Evolutionary conservation across 2,888 invertebrate species (phyloP), one percentile per base, ranked within the genome.

Genomic region (Beris morrisii): DNA sequence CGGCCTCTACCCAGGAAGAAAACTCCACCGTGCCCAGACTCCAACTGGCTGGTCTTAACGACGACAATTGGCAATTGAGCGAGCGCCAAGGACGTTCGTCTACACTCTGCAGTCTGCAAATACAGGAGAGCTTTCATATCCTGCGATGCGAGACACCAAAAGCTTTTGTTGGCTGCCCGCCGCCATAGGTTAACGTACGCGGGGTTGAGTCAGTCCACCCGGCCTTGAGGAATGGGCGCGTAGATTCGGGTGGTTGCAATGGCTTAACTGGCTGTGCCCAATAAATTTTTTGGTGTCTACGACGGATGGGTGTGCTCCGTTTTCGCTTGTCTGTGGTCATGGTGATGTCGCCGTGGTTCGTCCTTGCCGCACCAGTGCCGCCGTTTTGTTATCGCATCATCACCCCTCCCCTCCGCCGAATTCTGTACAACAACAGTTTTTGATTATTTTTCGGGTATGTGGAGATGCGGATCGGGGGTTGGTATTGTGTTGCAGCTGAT

Each of bases 321-420:
- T 74, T 74, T 74, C 72, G 71, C 73, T 74, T 74, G 74, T 74
- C 74, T 74, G 73, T 74, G 74, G 74, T 74, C 74, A 74, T 74
- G 74, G 73, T 71, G 71, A 73, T 69, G 67, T 70, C 50, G 65
- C 65, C 66, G 56, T 46, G n/a, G 61, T 52, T 15, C 48, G 30
- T 30, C 48, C 12, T 13, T 50, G 45, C 57, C 50, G n/a, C 52
- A 52, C 56, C 65, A 22, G 52, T 65, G 54, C 32, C 52, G 57
- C 48, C 63, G 54, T 11, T 55, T 64, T 52, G 50, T 63, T 56
- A 56, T 66, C 56, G 53, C 59, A 28, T 53, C 46, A 54, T 44
- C 22, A 22, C 22, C 22, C 22, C 22, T 22, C 22, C 22, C 22
- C 22, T 22, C 38, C 38, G 56, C 45, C 54, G 55, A 44, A 38